A percentile compares a stretch with the other conserved stretches of the same genome.
These are phyloP conservation scores for Caenorhabditis tropicalis DNA, from an alignment of 1,140 invertebrate genomes.

Conservation along the genomic window DNA sequence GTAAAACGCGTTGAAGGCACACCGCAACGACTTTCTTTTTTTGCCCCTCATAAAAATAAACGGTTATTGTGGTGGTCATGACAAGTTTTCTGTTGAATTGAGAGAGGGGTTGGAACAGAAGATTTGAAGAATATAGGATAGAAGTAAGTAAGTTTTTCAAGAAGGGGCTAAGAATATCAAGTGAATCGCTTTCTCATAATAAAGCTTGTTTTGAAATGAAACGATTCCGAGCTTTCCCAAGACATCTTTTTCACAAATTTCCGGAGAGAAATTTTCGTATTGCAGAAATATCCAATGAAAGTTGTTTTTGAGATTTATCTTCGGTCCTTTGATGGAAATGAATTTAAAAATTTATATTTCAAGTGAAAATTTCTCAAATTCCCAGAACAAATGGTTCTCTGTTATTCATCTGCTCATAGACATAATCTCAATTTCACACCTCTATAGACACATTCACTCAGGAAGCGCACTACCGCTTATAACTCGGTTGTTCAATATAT, in stretches of 20 bases:
- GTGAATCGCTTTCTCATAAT: no score
- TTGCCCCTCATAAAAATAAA: conserved; percentile 42
- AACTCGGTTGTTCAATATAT: conserved; percentile 21
- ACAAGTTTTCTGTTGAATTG: conserved; percentile 42
- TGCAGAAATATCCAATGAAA: no score
- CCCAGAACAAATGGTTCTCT: no score
- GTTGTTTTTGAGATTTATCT: no score
- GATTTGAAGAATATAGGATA: background rate
- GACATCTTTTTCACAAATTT: no score
- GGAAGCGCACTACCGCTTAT: conserved; percentile 37
- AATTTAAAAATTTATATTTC: no score
- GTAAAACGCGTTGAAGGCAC: conserved; percentile 32
- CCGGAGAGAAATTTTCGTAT: no score
- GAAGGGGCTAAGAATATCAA: no score
- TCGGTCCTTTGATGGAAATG: no score
- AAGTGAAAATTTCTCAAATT: no score
- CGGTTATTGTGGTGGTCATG: conserved; percentile 43
- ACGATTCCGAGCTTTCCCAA: no score
- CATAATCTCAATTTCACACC: conserved; percentile 42
- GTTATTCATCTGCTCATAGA: background rate
- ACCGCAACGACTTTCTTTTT: conserved; percentile 39
- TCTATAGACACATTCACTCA: conserved; percentile 25
- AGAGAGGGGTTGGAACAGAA: background rate
- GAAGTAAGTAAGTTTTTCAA: background rate
- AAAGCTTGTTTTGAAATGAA: no score